Evolutionary conservation across 2,888 invertebrate genomes (phyloP), one percentile per base, ranked within the genome.

Genomic region (Tryphoninae sp.): DNA sequence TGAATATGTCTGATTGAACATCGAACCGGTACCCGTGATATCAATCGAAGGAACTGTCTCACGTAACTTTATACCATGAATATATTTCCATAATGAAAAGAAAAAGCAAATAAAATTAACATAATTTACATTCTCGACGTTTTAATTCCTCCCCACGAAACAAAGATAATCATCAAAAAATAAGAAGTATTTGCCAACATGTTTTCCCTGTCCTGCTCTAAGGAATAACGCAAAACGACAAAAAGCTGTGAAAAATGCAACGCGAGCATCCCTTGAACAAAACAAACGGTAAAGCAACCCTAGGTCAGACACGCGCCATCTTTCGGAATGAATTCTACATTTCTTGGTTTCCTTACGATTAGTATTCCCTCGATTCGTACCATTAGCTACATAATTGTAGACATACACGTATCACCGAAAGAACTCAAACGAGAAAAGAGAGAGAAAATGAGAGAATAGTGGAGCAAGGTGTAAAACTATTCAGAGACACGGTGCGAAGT

Each of bases 311-410:
- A 33, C 26, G 53, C 67, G 11, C 65, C 33, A 40, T 59, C 51
- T 58, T 40, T 49, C 59, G 13, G 40, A 69, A 13, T 69, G 42
- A 55, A 58, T 69, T 55, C 23, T 42, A 19, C 40, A 42, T 69
- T 42, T 67, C 49, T 55, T 55, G 69, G 40, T 42, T 53, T 51
- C 19, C 67, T 55, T 22, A 42, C 68, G 74, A 79, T 79, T 79
- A 79, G 68, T 68, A 74, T 74, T 68, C 73, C 16, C 71, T 40
- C 78, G 73, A 9, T 40, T 51, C 62, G 40, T 51, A 42, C 42
- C 26, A 77, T 55, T 45, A 58, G 26, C 6, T 33, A 33, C 7
- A 33, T 7, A 33, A 0, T 33, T 4, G 1, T 33, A 33, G 33
- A 6, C 7, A 33, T 33, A 33, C 33, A 33, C 6, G 7, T 33